Percentiles rank a stretch among this genome's conserved stretches.
Evolutionary conservation across 2,888 invertebrate species (phyloP).

Genomic region (Copidosoma aretas): DNA sequence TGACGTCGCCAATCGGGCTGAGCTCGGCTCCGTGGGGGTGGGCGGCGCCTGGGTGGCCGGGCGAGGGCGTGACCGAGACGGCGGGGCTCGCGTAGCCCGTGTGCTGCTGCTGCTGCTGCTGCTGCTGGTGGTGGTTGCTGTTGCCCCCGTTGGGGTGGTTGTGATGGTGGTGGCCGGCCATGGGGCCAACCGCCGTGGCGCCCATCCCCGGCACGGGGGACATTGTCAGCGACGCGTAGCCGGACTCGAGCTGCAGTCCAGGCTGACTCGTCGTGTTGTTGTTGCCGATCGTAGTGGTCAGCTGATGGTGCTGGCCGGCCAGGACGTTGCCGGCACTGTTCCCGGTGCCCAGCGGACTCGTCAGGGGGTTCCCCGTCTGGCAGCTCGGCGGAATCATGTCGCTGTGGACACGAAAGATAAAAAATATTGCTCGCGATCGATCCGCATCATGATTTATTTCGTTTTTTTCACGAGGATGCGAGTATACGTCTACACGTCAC

Average conservation of each 20-base stretch:
- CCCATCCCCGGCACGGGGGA: conserved; percentile 58
- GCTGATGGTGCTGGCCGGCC: not conserved
- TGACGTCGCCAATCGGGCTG: conserved; percentile 59
- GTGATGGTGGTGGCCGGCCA: conserved; percentile 38
- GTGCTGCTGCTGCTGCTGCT: conserved; percentile 46
- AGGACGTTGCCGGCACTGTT: not conserved
- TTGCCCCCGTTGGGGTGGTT: conserved; percentile 41
- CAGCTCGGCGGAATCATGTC: conserved; percentile 56
- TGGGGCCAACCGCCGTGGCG: conserved; percentile 58
- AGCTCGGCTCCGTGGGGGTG: conserved; percentile 50
- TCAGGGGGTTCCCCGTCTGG: conserved; percentile 44
- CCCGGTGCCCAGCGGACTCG: conserved; percentile 22
- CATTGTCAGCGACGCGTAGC: conserved; percentile 57
- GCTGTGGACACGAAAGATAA: conserved; percentile 37
- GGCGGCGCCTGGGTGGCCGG: conserved; percentile 48
- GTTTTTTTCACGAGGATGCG: no score
- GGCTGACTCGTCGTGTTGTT: no score
- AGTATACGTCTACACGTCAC: no score
- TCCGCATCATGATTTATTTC: no score
- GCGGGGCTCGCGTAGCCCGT: conserved; percentile 55
- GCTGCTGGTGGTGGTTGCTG: no score
- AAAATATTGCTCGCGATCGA: not conserved
- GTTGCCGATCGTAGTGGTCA: conserved; percentile 7
- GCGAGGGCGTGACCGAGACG: conserved; percentile 53
- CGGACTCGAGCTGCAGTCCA: conserved; percentile 49